These are phyloP conservation scores for Hyles lineata DNA, from an alignment of 2,888 invertebrate genomes.

Conservation along the genomic window DNA sequence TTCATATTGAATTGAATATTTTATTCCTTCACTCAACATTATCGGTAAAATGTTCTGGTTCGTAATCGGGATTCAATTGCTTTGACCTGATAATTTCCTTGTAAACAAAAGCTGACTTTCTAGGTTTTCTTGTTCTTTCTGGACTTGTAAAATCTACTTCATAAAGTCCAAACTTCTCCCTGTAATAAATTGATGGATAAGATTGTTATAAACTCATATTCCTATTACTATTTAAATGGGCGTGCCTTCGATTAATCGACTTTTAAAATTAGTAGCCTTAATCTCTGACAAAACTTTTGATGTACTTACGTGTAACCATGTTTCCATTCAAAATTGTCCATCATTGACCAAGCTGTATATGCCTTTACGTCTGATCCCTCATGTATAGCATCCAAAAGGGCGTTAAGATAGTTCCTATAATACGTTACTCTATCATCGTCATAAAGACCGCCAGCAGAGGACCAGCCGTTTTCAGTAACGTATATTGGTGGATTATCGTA, in stretches of 20 bases:
- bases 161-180: slow-evolving; percentile 88
- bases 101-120: slow-evolving; percentile 84
- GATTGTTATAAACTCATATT: not conserved
- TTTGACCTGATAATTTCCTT: slow-evolving; percentile 74
- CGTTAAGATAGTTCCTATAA: slow-evolving; percentile 70
- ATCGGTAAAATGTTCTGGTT: slow-evolving; percentile 57
- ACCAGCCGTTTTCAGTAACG: slow-evolving; percentile 86
- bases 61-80: slow-evolving; percentile 59
- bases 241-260: no score
- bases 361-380: slow-evolving; percentile 79
- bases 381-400: slow-evolving; percentile 74
- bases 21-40: slow-evolving; percentile 34
- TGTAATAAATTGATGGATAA: slow-evolving; percentile 61
- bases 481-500: slow-evolving; percentile 84
- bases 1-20: slow-evolving; percentile 2
- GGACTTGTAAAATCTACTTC: slow-evolving; percentile 87
- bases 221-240: not conserved
- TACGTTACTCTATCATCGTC: slow-evolving; percentile 79
- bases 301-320: slow-evolving; percentile 82
- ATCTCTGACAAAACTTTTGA: slow-evolving; percentile 8
- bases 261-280: no score
- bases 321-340: slow-evolving; percentile 88
- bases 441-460: slow-evolving; percentile 72
- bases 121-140: slow-evolving; percentile 85
- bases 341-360: slow-evolving; percentile 86